phyloP scores from a whole-genome alignment of 1,140 invertebrate genomes.

The Drosophila suzukii region DNA sequence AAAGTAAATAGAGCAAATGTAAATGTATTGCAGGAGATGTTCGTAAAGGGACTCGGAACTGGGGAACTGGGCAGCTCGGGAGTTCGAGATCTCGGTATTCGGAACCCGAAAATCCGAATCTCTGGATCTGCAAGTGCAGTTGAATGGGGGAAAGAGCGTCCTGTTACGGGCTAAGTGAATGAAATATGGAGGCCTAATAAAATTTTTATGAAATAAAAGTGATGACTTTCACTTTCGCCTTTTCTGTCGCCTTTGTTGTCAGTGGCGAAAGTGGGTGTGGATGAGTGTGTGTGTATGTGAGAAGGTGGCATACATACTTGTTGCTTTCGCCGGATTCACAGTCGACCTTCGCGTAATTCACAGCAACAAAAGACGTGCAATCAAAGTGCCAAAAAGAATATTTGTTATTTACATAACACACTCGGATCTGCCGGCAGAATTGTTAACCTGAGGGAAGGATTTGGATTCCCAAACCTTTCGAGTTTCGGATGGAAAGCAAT shows the following conservation, averaged over 20 bases:
- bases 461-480: constrained; percentile 8
- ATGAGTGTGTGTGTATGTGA: not conserved
- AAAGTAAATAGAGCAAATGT: constrained; percentile 77
- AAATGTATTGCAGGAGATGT: constrained; percentile 18
- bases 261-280: not conserved
- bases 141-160: not conserved
- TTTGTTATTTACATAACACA: constrained; percentile 45
- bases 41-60: constrained; percentile 12
- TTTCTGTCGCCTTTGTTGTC: constrained; percentile 25
- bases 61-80: too few species aligned
- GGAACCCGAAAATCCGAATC: not conserved
- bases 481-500: constrained; percentile 21
- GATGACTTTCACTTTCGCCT: constrained; percentile 76
- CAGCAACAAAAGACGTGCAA: constrained; percentile 48
- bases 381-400: constrained; percentile 58
- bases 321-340: constrained; percentile 26
- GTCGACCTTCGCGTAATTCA: constrained; percentile 34
- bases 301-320: constrained; percentile 40
- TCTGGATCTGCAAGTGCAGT: not conserved
- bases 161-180: constrained; percentile 69
- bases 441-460: not conserved
- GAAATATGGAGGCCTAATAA: constrained; percentile 79
- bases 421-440: not conserved
- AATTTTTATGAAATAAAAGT: constrained; percentile 82
- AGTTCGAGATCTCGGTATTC: too few species aligned